Evolutionary conservation across 2,888 invertebrate species (phyloP).

Genomic region (Ochropacha duplaris): DNA sequence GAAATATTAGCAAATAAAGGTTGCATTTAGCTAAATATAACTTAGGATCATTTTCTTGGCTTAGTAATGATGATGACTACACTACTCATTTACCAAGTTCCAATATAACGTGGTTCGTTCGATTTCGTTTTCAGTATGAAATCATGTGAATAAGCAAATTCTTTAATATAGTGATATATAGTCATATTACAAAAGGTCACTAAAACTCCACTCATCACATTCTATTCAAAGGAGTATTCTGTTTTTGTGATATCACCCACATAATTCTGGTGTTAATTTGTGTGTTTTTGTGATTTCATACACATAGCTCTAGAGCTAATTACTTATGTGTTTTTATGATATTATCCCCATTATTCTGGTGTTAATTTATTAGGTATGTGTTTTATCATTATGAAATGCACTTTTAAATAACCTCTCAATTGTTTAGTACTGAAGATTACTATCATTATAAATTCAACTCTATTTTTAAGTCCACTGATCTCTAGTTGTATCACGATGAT

Average conservation of each 20-base stretch:
- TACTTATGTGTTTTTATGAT: too few species aligned
- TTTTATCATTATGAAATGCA: not conserved
- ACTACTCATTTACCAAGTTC: not conserved
- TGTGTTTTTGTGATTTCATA: too few species aligned
- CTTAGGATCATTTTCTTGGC: not conserved
- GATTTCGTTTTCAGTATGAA: too few species aligned
- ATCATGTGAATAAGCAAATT: too few species aligned
- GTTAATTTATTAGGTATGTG: too few species aligned
- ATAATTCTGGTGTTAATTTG: too few species aligned
- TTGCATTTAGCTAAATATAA: not conserved
- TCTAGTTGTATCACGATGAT: not conserved
- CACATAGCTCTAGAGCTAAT: too few species aligned
- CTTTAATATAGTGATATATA: too few species aligned
- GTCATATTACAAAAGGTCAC: too few species aligned
- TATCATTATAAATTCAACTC: not conserved
- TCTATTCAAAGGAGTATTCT: not conserved
- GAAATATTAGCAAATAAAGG: not conserved
- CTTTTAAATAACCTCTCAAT: too few species aligned
- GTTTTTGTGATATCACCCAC: not conserved
- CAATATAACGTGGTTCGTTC: not conserved
- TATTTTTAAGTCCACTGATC: not conserved
- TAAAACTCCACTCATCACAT: too few species aligned
- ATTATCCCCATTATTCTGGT: not conserved
- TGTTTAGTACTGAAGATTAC: not conserved
- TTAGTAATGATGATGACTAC: conserved; percentile 1